phyloP scores from a whole-genome alignment of 1,140 invertebrate genomes.

The Ceratitis capitata region DNA sequence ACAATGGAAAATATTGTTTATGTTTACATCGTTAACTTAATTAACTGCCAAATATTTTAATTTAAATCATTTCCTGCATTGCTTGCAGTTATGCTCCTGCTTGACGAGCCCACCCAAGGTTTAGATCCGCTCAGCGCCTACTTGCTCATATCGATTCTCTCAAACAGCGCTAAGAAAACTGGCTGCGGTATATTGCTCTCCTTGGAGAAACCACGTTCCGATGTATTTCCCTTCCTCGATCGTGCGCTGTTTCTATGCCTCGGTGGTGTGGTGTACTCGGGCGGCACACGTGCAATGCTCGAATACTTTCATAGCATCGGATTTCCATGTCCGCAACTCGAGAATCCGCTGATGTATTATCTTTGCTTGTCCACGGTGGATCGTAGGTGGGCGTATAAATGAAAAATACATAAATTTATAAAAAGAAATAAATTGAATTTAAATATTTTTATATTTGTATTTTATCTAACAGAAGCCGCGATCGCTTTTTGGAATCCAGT shows the following conservation, averaged over 20 bases:
- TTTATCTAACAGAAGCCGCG: conserved; percentile 57
- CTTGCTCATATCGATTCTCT: conserved; percentile 89
- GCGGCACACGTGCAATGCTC: conserved; percentile 86
- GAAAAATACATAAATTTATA: conserved; percentile 52
- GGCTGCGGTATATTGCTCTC: conserved; percentile 88
- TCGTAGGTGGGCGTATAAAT: conserved; percentile 69
- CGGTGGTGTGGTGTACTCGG: conserved; percentile 90
- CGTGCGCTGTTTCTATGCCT: conserved; percentile 80
- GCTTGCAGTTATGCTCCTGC: conserved; percentile 76
- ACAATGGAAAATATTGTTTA: no score
- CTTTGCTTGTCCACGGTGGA: conserved; percentile 92
- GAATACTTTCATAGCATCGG: conserved; percentile 92
- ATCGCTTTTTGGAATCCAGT: conserved; percentile 91
- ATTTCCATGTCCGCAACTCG: conserved; percentile 90
- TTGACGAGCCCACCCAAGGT: conserved; percentile 92
- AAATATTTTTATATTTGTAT: background rate
- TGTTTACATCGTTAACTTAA: no score
- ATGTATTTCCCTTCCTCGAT: conserved; percentile 92
- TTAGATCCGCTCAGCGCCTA: conserved; percentile 92
- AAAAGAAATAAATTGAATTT: background rate
- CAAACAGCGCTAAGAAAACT: conserved; percentile 90
- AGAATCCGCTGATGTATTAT: conserved; percentile 95
- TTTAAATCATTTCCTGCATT: background rate
- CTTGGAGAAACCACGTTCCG: conserved; percentile 92
- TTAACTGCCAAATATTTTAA: no score